Evolutionary conservation across 2,113 vertebrate genomes (phyloP).

Genomic region (Gavialis gangeticus): DNA sequence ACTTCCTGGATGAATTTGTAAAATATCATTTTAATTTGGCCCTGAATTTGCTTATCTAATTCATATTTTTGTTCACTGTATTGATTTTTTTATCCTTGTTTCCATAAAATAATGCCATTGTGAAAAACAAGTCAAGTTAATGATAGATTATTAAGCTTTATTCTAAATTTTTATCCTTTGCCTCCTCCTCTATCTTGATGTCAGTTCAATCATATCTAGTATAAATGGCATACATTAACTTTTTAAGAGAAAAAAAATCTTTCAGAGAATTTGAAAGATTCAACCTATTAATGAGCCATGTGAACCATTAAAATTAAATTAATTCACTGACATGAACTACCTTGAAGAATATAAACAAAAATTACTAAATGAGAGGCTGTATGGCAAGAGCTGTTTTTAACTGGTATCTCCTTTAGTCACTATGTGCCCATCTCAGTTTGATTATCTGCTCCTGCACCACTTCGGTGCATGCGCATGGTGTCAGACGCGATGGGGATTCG

Average conservation of each 20-base stretch:
- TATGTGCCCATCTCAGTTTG: no score
- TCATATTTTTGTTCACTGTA: not conserved
- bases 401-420: no score
- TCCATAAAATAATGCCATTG: not conserved
- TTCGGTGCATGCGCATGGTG: no score
- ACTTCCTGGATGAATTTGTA: not conserved
- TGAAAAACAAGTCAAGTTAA: not conserved
- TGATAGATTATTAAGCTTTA: not conserved
- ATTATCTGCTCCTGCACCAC: no score
- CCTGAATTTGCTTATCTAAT: not conserved
- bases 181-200: not conserved
- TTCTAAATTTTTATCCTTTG: not conserved
- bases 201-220: not conserved
- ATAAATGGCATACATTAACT: not conserved
- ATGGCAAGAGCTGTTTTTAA: no score
- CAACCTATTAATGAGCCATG: not conserved
- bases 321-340: fast-evolving
- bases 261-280: not conserved
- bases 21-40: not conserved
- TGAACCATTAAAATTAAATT: not conserved
- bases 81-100: not conserved
- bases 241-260: not conserved
- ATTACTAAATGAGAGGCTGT: not conserved
- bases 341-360: not conserved
- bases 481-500: no score